Base-by-base conservation (phyloP, 2,113 vertebrate species). In the Lasiurus cinereus region DNA sequence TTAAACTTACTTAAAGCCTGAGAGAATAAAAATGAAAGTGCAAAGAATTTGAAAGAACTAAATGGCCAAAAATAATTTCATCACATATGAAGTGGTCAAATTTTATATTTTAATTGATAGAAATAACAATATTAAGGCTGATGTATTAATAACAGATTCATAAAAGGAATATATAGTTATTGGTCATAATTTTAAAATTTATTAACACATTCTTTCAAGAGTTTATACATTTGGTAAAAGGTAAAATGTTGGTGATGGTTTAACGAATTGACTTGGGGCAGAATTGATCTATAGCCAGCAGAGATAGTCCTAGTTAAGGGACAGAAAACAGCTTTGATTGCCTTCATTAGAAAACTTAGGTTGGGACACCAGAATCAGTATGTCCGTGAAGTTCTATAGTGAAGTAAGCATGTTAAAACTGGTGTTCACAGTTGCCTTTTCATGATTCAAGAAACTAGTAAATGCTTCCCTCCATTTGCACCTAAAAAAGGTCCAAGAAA, bases 111-210 rank as follows among this genome's bases (percentile, higher is more conserved):
- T 52, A 77, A 48, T 22, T 90, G 21, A 31, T 83, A 27, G 6
- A 91, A 77, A 50, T 83, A 90, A 90, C 8, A 94, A 87, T 92
- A 54, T 43, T 77, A 83, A 69, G 46, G 33, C n/a, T 43, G 16
- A 50, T 74, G 14, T 46, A 33, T n/a, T 79, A 7, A 24, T 24
- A 72, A 70, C 5, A 90, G 46, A 36, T 52, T 95, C 22, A 67
- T 76, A 70, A 83, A 54, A 72, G 76, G 15, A 46, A 85, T 82
- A 31, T 66, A 24, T 46, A 80, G 54, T 52, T 16, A 43, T 66
- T 56, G 50, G 22, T 2, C 52, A 3, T 36, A 64, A 70, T 64
- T 70, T 89, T 33, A 43, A 84, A 84, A 76, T 21, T 43, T 10
- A 43, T 52, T 67, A n/a, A 50, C 3, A 33, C 74, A 52, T 79